These are phyloP conservation scores for Morinoia aosen DNA, from an alignment of 2,888 invertebrate genomes.

Conservation along the genomic window DNA sequence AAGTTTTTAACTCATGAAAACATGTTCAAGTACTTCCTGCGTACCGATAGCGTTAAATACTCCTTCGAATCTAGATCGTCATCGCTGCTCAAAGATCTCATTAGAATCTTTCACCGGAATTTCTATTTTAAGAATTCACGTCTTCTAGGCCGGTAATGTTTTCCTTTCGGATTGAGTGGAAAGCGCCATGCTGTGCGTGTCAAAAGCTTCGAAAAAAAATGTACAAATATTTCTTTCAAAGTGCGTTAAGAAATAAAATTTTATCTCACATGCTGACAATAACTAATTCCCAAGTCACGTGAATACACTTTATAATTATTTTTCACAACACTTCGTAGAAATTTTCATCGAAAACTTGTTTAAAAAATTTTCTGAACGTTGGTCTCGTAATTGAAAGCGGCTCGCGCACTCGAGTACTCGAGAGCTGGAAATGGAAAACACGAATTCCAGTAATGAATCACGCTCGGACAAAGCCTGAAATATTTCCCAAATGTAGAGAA, in stretches of 20 bases:
- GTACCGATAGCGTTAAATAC: too few relatives aligned
- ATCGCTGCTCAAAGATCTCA: too few relatives aligned
- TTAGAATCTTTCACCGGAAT: too few relatives aligned
- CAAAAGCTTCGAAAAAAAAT: neutral
- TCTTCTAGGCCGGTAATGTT: too few relatives aligned
- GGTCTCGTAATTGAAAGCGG: neutral
- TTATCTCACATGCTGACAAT: neutral
- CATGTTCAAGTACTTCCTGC: too few relatives aligned
- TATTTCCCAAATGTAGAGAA: neutral
- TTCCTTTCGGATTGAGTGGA: neutral
- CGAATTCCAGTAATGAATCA: neutral
- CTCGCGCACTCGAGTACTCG: neutral
- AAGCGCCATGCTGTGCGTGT: neutral
- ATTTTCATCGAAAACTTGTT: neutral
- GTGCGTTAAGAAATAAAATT: neutral
- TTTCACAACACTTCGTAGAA: neutral
- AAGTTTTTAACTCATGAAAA: too few relatives aligned
- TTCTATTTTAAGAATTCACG: too few relatives aligned
- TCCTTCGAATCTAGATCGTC: too few relatives aligned
- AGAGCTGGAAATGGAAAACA: neutral
- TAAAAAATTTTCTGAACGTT: neutral
- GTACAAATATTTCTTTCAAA: neutral
- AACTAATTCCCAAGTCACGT: neutral
- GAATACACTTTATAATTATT: neutral
- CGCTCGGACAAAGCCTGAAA: neutral